Percentiles rank a stretch among this genome's conserved stretches.
Conservation (phyloP, 2,797 vertebrate genomes). For the Ciconia nigra region DNA sequence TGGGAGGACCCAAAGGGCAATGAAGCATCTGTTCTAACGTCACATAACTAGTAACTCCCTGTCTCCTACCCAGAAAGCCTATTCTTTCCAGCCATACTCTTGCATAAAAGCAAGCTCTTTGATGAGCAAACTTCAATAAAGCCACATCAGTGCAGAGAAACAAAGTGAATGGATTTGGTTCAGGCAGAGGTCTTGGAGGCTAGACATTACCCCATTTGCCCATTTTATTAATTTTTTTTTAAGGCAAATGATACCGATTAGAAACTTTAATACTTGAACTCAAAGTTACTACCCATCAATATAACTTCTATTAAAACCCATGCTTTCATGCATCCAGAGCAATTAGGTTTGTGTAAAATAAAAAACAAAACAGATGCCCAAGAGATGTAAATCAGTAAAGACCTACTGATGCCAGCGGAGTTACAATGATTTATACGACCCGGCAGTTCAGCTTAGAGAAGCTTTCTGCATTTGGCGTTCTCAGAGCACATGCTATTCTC, state of each 20-base stretch:
- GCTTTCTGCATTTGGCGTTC: background rate
- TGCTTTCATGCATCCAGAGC: background rate
- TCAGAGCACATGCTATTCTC: background rate
- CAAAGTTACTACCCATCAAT: background rate
- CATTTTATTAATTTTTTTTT: background rate
- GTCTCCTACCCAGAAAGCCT: background rate
- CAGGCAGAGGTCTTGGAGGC: background rate
- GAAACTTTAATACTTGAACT: background rate
- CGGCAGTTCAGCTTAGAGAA: background rate
- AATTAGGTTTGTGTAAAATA: background rate
- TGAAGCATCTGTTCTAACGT: background rate
- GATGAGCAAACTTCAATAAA: background rate
- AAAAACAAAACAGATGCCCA: conserved; percentile 4
- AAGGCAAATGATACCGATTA: background rate
- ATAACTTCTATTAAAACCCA: background rate
- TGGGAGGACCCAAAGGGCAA: background rate
- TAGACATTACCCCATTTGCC: background rate
- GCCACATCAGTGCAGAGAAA: background rate
- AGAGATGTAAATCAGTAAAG: background rate
- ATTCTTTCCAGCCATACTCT: background rate
- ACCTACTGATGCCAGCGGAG: background rate
- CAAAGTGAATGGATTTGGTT: background rate
- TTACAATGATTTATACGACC: background rate
- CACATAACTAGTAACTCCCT: background rate
- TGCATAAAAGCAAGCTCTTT: background rate